Evolutionary conservation across 2,113 vertebrate genomes (phyloP).

Genomic region (Phaetusa simplex): DNA sequence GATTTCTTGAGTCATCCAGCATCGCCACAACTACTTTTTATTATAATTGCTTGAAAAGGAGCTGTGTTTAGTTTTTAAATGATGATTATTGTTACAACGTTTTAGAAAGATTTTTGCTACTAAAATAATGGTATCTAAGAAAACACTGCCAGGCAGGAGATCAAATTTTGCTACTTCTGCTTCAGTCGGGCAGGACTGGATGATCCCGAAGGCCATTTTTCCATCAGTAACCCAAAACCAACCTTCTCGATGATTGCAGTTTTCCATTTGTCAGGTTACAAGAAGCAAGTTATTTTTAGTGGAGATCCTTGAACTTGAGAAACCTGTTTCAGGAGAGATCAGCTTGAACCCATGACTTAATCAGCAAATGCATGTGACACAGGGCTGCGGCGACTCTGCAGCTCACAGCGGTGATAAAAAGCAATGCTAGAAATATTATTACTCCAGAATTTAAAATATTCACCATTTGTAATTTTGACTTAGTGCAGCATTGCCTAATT

Average conservation of each 20-base stretch:
- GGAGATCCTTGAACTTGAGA: constrained; percentile 24
- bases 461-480: rapidly evolving
- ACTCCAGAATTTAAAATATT: not conserved
- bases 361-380: not conserved
- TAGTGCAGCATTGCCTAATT: not conserved
- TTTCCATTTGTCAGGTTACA: not conserved
- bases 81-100: rapidly evolving
- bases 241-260: not conserved
- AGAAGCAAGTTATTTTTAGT: constrained; percentile 47
- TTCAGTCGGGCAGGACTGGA: not conserved
- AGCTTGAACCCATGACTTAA: not conserved
- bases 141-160: not conserved
- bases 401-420: not conserved
- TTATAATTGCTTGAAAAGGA: not conserved
- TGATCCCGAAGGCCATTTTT: not conserved
- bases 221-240: not conserved
- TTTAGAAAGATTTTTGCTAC: not conserved
- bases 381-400: rapidly evolving
- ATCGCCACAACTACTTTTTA: not conserved
- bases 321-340: not conserved
- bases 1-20: not conserved
- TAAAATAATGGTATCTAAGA: not conserved
- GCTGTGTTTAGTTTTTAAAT: not conserved
- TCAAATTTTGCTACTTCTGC: not conserved
- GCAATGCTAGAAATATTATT: not conserved